Evolutionary conservation across 2,113 vertebrate genomes (phyloP), one percentile per base, ranked within the genome.

Genomic region (Urocolius indicus): DNA sequence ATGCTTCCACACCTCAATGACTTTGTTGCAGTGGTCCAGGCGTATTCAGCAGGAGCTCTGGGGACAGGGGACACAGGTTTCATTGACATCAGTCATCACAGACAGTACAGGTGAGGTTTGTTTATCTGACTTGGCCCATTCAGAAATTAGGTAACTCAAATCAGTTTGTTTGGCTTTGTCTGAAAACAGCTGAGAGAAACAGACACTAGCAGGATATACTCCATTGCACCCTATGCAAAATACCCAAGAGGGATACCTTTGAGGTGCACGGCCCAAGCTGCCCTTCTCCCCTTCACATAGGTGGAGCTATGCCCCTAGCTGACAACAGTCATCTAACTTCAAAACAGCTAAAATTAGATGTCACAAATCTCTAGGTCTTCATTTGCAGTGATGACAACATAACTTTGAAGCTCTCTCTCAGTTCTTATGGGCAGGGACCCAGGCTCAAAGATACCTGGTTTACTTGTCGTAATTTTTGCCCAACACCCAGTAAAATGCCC

Each of bases 261-360:
- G 2, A 45, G 43, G 34, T 1, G 0, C 0, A 0, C 0, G 5
- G 24, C 67, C 51, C 41, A 3, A 1, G 30, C 59, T 67, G 30
- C 45, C 23, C 48, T 91, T 32, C 52, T 55, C 30, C 52, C 38
- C 74, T 69, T 2, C 0, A 51, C 57, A 58, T 24, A 43, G 36
- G 16, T 43, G 38, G 55, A 84, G 55, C 45, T 71, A 9, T 1
- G 1, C 11, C 32, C 26, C n/a, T 71, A 46, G n/a, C 38, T 52
- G 34, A 30, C 61, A 84, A 36, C 32, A 48, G 14, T 21, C 55
- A 58, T 54, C n/a, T 48, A 55, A 54, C 79, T 86, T 76, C 79
- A 52, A 84, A 93, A n/a, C 29, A 51, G 57, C 58, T 71, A 67
- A 78, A 91, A 78, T 84, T 55, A 74, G 68, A 63, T 78, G 68